Conservation (phyloP, 2,113 vertebrate genomes). For the Garra rufa region DNA sequence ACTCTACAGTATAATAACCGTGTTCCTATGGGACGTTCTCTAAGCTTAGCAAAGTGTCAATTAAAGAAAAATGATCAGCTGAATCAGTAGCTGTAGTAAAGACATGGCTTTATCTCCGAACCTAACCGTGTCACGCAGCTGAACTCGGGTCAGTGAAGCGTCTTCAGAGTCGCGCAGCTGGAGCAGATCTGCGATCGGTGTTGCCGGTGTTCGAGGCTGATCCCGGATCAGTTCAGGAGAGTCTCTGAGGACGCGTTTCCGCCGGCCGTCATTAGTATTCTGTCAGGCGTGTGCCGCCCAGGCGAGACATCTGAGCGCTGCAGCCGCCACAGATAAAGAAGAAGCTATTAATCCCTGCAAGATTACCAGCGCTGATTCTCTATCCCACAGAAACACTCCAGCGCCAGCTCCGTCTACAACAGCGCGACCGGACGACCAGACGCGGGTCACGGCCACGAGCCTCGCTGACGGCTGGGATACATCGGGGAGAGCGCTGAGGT, state of each 20-base stretch:
- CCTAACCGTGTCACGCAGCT: not conserved
- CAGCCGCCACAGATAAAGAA: conserved; percentile 98
- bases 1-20: too few relatives aligned
- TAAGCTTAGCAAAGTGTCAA: too few relatives aligned
- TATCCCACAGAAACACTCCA: conserved; percentile 89
- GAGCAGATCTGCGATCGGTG: conserved; percentile 53
- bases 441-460: not conserved
- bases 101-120: too few relatives aligned
- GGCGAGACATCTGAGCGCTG: conserved; percentile 97
- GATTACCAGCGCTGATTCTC: conserved; percentile 99
- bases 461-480: not conserved
- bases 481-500: not conserved
- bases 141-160: not conserved
- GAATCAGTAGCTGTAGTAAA: too few relatives aligned
- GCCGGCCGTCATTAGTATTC: conserved; percentile 94
- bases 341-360: conserved; percentile 99
- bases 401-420: conserved; percentile 79
- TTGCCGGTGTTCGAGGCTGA: not conserved
- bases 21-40: too few relatives aligned
- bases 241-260: conserved; percentile 22
- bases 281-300: conserved; percentile 88
- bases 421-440: conserved; percentile 64
- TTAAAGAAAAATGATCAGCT: too few relatives aligned
- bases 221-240: not conserved
- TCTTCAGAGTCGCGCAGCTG: not conserved